Conservation (phyloP, 2,113 vertebrate species). For the Cochlearius cochlearius region DNA sequence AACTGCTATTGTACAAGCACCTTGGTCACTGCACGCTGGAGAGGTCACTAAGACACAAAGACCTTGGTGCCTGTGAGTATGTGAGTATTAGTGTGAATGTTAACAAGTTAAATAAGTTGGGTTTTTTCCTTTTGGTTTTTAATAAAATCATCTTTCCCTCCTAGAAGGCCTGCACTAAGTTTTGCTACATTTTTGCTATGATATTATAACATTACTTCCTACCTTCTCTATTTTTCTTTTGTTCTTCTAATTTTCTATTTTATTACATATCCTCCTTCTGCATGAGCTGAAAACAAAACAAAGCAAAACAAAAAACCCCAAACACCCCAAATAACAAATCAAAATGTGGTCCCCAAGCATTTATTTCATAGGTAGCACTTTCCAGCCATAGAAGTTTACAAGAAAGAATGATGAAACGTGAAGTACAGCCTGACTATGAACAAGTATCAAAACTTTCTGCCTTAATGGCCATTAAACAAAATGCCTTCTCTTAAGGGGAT, state of each 20-base stretch:
- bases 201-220: neutral
- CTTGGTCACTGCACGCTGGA: neutral
- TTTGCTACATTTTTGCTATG: neutral
- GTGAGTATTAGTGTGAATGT: neutral
- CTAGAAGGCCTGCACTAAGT: neutral
- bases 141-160: neutral
- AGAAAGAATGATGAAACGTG: neutral
- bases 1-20: neutral
- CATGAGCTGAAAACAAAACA: neutral
- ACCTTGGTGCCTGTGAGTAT: neutral
- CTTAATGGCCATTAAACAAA: neutral
- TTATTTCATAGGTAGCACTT: neutral
- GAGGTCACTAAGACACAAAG: neutral
- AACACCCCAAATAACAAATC: neutral
- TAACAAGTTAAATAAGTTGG: neutral
- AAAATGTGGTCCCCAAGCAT: neutral
- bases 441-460: neutral
- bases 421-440: neutral
- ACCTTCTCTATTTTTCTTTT: neutral
- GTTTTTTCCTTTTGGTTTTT: neutral
- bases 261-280: neutral
- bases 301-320: fast-evolving
- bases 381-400: neutral
- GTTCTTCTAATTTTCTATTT: neutral
- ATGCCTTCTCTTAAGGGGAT: neutral